Base-by-base conservation (phyloP, 1,140 invertebrate species). In the Aphidius ervi region DNA sequence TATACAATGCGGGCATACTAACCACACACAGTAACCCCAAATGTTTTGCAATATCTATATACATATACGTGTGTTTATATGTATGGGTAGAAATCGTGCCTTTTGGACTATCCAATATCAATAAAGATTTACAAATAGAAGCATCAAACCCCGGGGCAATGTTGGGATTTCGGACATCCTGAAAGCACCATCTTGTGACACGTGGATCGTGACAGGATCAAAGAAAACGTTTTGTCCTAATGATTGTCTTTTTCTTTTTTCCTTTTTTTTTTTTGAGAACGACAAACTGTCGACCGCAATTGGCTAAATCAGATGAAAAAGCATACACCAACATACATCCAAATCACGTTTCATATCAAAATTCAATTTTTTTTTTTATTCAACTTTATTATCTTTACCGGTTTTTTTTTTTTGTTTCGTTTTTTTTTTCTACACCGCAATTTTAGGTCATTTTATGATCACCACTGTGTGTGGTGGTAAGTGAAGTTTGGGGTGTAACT, bases 151-250 rank as follows among this genome's bases (percentile, higher is more conserved):
- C 40, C 23, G 52, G 42, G 40, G 40, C 47, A 45, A 39, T 56
- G 46, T 39, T 10, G 9, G 42, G 16, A 59, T 59, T 42, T 59
- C 43, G 49, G 50, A 59, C 58, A 59, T 59, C 43, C 50, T 59
- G 49, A 59, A 54, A 59, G 49, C 48, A 45, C 45, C 43, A 20
- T n/a, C 10, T 10, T 37, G 53, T 61, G 53, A 61, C 46, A 42
- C 41, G 48, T 41, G 58, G 55, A 65, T 67, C 65, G 65, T 67
- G 65, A 67, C 65, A 58, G 54, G 63, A 62, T 65, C 63, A 65
- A 65, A 65, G 63, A 63, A 56, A 64, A 61, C 61, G 61, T 54
- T 67, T 63, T 61, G 58, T 59, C 47, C 63, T 67, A 67, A 65
- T 67, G 63, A 67, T 61, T 67, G 58, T 64, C 63, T 58, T 39